Evolutionary conservation across 2,888 invertebrate genomes (phyloP).

Genomic region (Tetragnatha montana): DNA sequence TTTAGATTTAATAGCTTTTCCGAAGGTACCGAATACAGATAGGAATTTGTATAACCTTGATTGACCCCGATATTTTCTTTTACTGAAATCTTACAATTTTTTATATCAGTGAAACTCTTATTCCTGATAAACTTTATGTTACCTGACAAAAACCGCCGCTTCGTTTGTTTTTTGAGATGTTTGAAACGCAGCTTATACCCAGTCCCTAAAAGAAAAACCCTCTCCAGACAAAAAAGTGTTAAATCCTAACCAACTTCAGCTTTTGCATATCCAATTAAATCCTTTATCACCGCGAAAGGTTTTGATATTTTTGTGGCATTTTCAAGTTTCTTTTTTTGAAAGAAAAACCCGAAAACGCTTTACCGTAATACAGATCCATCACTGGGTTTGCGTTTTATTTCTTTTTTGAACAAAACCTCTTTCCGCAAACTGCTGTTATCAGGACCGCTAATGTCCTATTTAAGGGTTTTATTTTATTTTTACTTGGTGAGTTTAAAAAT

Average conservation of each 20-base stretch:
- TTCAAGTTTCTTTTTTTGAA: slow-evolving; percentile 1
- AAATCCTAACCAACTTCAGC: slow-evolving; percentile 50
- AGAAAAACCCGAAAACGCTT: slow-evolving; percentile 15
- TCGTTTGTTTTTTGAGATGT: not conserved
- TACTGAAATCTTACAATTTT: too few relatives aligned
- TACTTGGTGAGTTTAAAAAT: not conserved
- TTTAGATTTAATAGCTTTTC: too few relatives aligned
- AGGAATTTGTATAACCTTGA: too few relatives aligned
- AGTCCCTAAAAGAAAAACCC: slow-evolving; percentile 19
- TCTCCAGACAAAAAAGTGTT: slow-evolving; percentile 23
- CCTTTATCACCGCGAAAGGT: slow-evolving; percentile 36
- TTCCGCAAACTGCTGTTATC: slow-evolving; percentile 36
- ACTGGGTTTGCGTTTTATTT: slow-evolving; percentile 5
- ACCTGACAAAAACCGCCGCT: too few relatives aligned
- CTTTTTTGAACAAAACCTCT: slow-evolving; percentile 3
- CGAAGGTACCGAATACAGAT: too few relatives aligned
- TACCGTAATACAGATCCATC: slow-evolving; percentile 30
- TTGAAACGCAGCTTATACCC: not conserved
- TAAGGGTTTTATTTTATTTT: slow-evolving; percentile 6
- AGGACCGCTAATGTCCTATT: slow-evolving; percentile 38
- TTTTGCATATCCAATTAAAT: slow-evolving; percentile 61
- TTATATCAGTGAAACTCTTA: too few relatives aligned
- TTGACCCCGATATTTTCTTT: too few relatives aligned
- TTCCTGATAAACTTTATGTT: too few relatives aligned
- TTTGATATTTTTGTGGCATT: slow-evolving; percentile 51